A percentile compares a stretch with the other conserved stretches of the same genome.
Evolutionary conservation across 2,797 vertebrate species (phyloP).

Genomic region (Uromys caudimaculatus): DNA sequence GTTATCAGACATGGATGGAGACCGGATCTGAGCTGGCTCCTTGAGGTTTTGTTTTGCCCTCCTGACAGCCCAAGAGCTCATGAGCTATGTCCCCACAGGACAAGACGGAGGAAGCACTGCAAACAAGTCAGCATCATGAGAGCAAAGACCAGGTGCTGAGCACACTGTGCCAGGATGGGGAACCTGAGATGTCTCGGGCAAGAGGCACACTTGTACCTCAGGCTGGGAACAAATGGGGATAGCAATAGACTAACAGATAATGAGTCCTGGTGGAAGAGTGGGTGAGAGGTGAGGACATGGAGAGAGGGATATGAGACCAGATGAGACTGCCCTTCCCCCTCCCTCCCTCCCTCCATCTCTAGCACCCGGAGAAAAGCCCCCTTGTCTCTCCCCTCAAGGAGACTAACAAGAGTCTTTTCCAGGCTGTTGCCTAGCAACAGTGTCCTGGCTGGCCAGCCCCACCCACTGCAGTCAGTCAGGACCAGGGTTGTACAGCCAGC

Average conservation of each 20-base stretch:
- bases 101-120: background rate
- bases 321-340: background rate
- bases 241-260: background rate
- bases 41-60: background rate
- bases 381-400: background rate
- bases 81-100: background rate
- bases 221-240: background rate
- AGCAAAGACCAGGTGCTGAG: background rate
- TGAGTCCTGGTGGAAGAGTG: background rate
- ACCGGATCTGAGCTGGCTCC: background rate
- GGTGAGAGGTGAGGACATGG: background rate
- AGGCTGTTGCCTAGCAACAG: constrained; percentile 65
- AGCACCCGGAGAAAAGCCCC: background rate
- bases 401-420: background rate
- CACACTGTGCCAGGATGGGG: background rate
- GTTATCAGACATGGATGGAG: background rate
- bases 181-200: background rate
- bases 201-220: background rate
- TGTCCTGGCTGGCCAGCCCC: background rate
- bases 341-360: background rate
- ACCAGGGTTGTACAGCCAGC: background rate
- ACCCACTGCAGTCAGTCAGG: background rate
- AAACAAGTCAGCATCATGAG: background rate
- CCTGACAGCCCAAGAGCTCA: background rate
- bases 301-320: background rate